Evolutionary conservation across 1,140 invertebrate genomes (phyloP).

Genomic region (Hesperophylax magnus): DNA sequence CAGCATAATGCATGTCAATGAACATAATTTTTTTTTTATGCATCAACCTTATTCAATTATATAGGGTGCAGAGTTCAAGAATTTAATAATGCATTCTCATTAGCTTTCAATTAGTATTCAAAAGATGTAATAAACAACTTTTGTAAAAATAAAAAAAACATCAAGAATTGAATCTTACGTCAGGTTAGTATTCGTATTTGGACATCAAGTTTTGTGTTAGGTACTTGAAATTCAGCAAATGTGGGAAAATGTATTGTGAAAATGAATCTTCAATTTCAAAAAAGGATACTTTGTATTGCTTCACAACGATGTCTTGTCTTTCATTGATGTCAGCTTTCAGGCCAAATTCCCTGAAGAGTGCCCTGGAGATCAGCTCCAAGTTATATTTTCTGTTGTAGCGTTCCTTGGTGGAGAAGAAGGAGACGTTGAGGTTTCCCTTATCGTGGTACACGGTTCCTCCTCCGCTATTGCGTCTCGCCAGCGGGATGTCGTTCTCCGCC

Average conservation of each 20-base stretch:
- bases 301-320: conserved; percentile 87
- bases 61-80: conserved; percentile 5
- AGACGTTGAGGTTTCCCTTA: conserved; percentile 91
- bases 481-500: conserved; percentile 74
- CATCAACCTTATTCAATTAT: conserved; percentile 15
- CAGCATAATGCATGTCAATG: background rate
- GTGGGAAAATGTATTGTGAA: background rate
- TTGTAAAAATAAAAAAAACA: background rate
- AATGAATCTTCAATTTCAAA: conserved; percentile 30
- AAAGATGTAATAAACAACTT: background rate
- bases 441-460: conserved; percentile 98
- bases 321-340: conserved; percentile 82
- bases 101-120: conserved; percentile 24
- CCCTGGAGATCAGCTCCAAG: conserved; percentile 85
- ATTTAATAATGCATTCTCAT: conserved; percentile 2
- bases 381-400: conserved; percentile 89
- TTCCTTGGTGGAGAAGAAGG: conserved; percentile 87
- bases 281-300: conserved; percentile 85
- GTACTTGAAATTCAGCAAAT: background rate
- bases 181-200: background rate
- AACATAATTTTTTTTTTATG: background rate
- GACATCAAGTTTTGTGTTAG: background rate
- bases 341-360: conserved; percentile 84
- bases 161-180: too few species aligned
- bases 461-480: conserved; percentile 94